Evolutionary conservation across 1,140 invertebrate genomes (phyloP).

Genomic region (Centruroides sculpturatus): DNA sequence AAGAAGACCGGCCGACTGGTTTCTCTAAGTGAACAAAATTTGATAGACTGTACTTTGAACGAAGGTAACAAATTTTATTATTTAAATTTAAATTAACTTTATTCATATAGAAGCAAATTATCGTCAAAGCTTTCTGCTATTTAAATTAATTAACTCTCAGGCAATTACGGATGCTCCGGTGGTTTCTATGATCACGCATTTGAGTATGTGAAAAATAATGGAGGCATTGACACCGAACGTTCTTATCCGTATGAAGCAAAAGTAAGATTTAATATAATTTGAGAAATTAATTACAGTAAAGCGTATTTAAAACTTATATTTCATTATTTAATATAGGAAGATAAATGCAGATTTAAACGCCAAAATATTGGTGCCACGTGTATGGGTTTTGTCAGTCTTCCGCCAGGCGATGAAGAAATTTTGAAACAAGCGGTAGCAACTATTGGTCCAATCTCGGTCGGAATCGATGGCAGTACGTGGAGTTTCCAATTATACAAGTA

Average conservation of each 20-base stretch:
- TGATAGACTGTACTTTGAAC: constrained; percentile 79
- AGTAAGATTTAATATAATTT: constrained; percentile 19
- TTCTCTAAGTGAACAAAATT: constrained; percentile 91
- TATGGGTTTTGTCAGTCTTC: constrained; percentile 65
- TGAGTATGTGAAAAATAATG: constrained; percentile 78
- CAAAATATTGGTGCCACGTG: constrained; percentile 61
- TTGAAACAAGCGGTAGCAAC: constrained; percentile 66
- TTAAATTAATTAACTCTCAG: too few relatives aligned
- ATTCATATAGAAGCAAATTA: too few relatives aligned
- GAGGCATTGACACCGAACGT: constrained; percentile 78
- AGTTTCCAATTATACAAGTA: constrained; percentile 58
- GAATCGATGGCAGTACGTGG: constrained; percentile 75
- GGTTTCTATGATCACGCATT: constrained; percentile 85
- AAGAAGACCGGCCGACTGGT: constrained; percentile 65
- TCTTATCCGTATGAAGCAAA: constrained; percentile 77
- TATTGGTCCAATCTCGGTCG: constrained; percentile 64
- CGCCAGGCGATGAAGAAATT: constrained; percentile 46
- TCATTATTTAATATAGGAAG: constrained; percentile 25
- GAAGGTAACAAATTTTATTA: constrained; percentile 41
- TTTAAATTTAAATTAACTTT: background rate
- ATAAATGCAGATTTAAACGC: constrained; percentile 50
- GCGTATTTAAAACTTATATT: background rate
- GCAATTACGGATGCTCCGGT: constrained; percentile 91
- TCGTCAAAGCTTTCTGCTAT: too few relatives aligned
- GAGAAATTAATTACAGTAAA: too few relatives aligned